Evolutionary conservation across 2,797 vertebrate genomes (phyloP).

Genomic region (Sebastes iracundus): DNA sequence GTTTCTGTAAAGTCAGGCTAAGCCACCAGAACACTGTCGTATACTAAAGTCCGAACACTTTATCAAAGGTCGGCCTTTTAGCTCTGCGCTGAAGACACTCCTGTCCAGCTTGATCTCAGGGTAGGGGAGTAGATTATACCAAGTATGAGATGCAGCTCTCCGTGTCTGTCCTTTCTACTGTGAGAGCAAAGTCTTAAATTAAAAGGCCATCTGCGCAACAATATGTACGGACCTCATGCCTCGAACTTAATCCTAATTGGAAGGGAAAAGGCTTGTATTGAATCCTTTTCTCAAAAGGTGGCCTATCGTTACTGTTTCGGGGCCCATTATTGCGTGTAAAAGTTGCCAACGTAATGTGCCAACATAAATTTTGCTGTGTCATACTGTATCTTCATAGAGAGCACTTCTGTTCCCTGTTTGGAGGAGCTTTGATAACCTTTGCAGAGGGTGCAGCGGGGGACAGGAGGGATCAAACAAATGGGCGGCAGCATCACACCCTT

Average conservation of each 20-base stretch:
- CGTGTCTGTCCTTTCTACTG: slow-evolving; percentile 67
- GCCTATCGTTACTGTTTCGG: slow-evolving; percentile 44
- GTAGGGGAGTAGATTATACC: slow-evolving; percentile 73
- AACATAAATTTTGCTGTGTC: slow-evolving; percentile 66
- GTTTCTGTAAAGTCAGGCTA: slow-evolving; percentile 53
- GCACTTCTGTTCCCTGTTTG: slow-evolving; percentile 64
- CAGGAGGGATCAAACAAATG: slow-evolving; percentile 69
- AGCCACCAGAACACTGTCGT: slow-evolving; percentile 71
- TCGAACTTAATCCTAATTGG: slow-evolving; percentile 55
- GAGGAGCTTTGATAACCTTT: slow-evolving; percentile 74
- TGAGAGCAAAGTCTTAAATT: slow-evolving; percentile 66
- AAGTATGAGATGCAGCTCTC: slow-evolving; percentile 71
- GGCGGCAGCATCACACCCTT: slow-evolving; percentile 73
- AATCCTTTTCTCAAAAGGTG: slow-evolving; percentile 47
- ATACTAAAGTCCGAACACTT: slow-evolving; percentile 53
- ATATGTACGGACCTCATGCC: slow-evolving; percentile 59
- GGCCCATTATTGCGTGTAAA: slow-evolving; percentile 55
- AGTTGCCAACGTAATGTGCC: slow-evolving; percentile 74
- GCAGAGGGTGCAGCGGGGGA: slow-evolving; percentile 66
- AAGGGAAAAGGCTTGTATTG: slow-evolving; percentile 40
- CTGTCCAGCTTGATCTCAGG: slow-evolving; percentile 83
- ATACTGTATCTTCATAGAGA: slow-evolving; percentile 59
- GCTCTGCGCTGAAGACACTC: slow-evolving; percentile 72
- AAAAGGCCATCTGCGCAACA: slow-evolving; percentile 54
- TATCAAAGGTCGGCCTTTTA: slow-evolving; percentile 63